Evolutionary conservation across 2,797 vertebrate species (phyloP).

Genomic region (Falco naumanni): DNA sequence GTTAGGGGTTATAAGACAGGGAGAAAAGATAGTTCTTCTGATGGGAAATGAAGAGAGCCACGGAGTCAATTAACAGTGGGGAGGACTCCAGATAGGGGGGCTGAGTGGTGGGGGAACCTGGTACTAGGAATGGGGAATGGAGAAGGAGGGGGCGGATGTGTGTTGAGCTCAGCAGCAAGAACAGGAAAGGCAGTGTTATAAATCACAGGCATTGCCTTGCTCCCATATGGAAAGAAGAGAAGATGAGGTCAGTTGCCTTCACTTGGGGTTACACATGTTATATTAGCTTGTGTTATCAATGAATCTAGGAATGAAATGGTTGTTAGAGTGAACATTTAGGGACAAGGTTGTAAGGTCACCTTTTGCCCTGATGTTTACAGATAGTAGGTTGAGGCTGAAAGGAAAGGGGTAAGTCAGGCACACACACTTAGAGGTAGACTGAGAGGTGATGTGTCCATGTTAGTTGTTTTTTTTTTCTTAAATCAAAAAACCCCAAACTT

Average conservation of each 20-base stretch:
- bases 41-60: constrained; percentile 12
- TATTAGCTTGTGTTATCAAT: background rate
- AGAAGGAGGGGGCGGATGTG: background rate
- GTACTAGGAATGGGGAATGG: background rate
- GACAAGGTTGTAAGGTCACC: background rate
- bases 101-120: background rate
- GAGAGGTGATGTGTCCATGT: fast-evolving
- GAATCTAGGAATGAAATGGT: background rate
- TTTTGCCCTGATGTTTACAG: background rate
- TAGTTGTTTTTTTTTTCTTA: background rate
- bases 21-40: constrained; percentile 31
- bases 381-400: background rate
- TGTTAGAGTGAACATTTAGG: background rate
- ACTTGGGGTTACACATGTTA: background rate
- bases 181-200: background rate
- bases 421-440: fast-evolving
- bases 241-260: background rate
- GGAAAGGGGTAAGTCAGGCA: background rate
- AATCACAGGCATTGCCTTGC: constrained; percentile 13
- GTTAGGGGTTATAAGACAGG: constrained; percentile 34
- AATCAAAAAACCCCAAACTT: background rate
- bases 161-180: background rate
- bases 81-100: background rate
- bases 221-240: background rate
- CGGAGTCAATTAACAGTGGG: background rate